A percentile compares a stretch with the other conserved stretches of the same genome.
Evolutionary conservation across 2,888 invertebrate genomes (phyloP).

Genomic region (Limnephilus marmoratus): DNA sequence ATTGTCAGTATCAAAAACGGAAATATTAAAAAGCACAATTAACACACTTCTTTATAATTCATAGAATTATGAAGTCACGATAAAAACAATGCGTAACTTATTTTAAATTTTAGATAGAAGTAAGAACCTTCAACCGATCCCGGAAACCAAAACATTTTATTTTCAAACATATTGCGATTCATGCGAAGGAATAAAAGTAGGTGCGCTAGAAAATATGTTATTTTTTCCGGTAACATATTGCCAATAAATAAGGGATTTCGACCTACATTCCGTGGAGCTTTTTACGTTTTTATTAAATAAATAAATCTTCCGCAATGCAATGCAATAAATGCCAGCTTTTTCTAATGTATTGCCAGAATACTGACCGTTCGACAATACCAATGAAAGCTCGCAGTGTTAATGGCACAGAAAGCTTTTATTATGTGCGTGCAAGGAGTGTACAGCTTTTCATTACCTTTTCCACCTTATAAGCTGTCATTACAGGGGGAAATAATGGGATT

Average conservation of each 20-base stretch:
- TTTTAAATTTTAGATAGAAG: background rate
- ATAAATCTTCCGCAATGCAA: slow-evolving; percentile 22
- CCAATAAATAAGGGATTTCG: slow-evolving; percentile 2
- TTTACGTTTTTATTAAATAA: background rate
- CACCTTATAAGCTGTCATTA: slow-evolving; percentile 64
- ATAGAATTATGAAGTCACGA: too few species aligned
- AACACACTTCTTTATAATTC: too few species aligned
- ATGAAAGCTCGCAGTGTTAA: slow-evolving; percentile 25
- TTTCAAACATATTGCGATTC: background rate
- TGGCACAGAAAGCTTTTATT: slow-evolving; percentile 42
- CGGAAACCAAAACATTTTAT: background rate
- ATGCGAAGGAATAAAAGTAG: background rate
- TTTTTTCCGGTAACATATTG: slow-evolving; percentile 2
- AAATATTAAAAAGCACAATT: too few species aligned
- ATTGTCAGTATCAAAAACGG: too few species aligned
- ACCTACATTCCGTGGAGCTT: slow-evolving; percentile 4
- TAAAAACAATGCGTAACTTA: background rate
- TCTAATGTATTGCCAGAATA: slow-evolving; percentile 26
- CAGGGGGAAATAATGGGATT: slow-evolving; percentile 64
- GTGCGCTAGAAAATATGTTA: slow-evolving; percentile 2
- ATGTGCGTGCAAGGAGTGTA: slow-evolving; percentile 38
- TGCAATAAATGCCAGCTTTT: slow-evolving; percentile 26
- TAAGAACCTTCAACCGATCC: background rate
- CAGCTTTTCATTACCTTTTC: slow-evolving; percentile 64
- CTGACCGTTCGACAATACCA: slow-evolving; percentile 33